Evolutionary conservation across 92 coral and sea anemone genomes (phyloP), one percentile per base, ranked within the genome.

Genomic region (Hydrozoanthus gracilis): DNA sequence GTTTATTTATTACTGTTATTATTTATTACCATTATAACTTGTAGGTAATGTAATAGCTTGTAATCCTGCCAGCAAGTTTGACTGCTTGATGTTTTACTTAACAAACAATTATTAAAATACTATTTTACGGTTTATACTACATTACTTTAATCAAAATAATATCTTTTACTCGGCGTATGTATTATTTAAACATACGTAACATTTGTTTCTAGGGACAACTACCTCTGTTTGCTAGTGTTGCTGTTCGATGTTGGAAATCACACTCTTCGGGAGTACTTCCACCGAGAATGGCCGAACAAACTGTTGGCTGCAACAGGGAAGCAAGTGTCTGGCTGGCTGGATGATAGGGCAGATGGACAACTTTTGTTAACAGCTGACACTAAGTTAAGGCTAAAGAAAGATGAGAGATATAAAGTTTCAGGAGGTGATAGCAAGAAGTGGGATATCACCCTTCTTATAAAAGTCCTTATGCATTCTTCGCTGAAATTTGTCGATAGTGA

Each of bases 391-490:
- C 60, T 73, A 17, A 3, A 5, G 5, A 3, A 18, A 11, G 14
- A 5, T 4, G 78, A 73, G 35, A 44, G 2, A 48, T 11, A 2
- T 6, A 47, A 73, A 16, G 60, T 73, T 2, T 18, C 0, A 2
- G 56, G 6, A 4, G 78, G 78, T 2, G 13, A 73, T 16, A 73
- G 55, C 6, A 51, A 15, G 3, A 7, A 73, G 6, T 73, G 78
- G 78, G 78, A 73, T 18, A 3, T 47, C 2, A 49, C 58, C 12
- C 9, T 73, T 10, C 27, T 73, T 1, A 20, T 5, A 27, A 73
- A 73, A 6, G 39, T 73, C 15, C 51, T 73, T 11, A 73, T 73
- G 54, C 58, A 73, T 73, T 73, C 78, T 4, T 73, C 78, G 9
- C 39, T 73, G 16, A 5, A 4, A 2, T 73, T 73, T 44, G 78